Base-by-base conservation (phyloP, 2,888 invertebrate species). In the Coelinius sp. region DNA sequence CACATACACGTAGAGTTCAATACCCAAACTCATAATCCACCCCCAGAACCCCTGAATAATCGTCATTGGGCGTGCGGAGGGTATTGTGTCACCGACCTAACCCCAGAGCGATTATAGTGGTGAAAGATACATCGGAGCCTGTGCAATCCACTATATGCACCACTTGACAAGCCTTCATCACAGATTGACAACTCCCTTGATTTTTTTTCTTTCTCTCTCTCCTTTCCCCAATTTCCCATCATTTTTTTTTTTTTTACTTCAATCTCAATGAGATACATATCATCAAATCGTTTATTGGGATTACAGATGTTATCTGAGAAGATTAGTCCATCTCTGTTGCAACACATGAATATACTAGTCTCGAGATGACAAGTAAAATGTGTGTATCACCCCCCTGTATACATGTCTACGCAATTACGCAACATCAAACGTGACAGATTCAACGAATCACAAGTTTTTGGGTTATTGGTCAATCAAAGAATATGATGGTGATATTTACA, bases 21-120 rank as follows among this genome's bases (percentile, higher is more conserved):
- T 46, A 68, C 64, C 66, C 78, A 76, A 77, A 79, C 80, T 78
- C 79, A 81, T 83, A 84, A 85, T 85, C 85, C 85, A 84, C 82
- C 85, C 84, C 81, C 6, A 12, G 49, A 14, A 2, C n/a, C 49
- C 78, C 76, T 76, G 83, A 83, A 82, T 85, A 84, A 86, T 86
- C 85, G 83, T 79, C 76, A 83, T 83, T 83, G 79, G 77, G 35
- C 22, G 38, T 52, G 53, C 77, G 71, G n/a, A n/a, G 71, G 70
- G 76, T 73, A 82, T 85, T 84, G 84, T 85, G 77, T 80, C 82
- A 73, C 77, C 70, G 74, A 70, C 79, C 76, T 64, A 78, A 71
- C 68, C 73, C 79, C 79, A 76, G 77, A 78, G 80, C 83, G 77
- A 77, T 80, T 79, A 75, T 75, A 77, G 74, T 75, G 46, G 72